Evolutionary conservation across 2,113 vertebrate species (phyloP), one percentile per base, ranked within the genome.

Genomic region (Neopipo cinnamomea): DNA sequence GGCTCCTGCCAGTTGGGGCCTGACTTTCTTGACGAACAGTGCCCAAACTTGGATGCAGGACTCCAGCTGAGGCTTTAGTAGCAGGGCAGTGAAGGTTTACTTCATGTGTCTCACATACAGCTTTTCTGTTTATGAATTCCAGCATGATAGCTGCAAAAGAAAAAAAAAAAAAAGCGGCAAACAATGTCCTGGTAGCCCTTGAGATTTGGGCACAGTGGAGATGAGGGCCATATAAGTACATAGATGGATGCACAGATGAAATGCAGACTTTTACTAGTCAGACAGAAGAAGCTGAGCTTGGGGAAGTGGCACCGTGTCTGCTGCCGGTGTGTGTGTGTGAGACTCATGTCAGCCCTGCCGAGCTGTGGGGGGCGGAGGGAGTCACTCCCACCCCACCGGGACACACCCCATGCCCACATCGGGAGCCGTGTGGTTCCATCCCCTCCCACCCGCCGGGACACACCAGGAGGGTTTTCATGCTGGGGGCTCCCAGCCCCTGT

Each of bases 121-220:
- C 47, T 84, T 70, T 91, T 89, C 80, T 94, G 79, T 89, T 94
- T 94, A 87, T 74, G 77, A 94, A 96, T 95, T 96, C 87, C 89
- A 91, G 46, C 73, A 15, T 11, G 73, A 92, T 73, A 86, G 83
- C 79, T 88, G 88, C 9, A 49, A 49, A 49, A 24, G 13, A 50
- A 50, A 27, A 14, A 50, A 50, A 27, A 27, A 50, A 49, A 47
- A 12, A 92, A 77, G 78, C n/a, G n/a, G 55, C 78, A 93, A 95
- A 79, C 71, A 65, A 42, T 46, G 50, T 76, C 53, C 35, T 88
- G 53, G 53, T 75, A 28, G 44, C 68, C 71, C 83, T 77, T 46
- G 63, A 94, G 78, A n/a, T 92, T 86, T 73, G 55, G 82, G 2
- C 50, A 66, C 5, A 6, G 37, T 83, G 83, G 79, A 90, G 79